Percentiles rank a stretch among this genome's conserved stretches.
Evolutionary conservation across 30 jellyfish, hydroid and myxozoan species (phyloP).

Genomic region (Hydractinia echinata): DNA sequence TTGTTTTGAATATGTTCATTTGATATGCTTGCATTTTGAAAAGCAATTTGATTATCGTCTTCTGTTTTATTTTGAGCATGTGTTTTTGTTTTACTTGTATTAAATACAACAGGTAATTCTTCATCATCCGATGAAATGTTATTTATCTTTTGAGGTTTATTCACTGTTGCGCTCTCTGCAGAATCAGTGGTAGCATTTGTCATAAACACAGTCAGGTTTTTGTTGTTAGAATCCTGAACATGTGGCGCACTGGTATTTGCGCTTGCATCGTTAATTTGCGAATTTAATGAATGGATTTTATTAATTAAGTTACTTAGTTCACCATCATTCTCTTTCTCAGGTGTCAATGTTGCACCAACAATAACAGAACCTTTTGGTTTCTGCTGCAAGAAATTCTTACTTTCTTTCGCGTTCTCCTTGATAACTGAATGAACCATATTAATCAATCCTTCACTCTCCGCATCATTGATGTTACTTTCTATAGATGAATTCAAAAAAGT

Average conservation of each 20-base stretch:
- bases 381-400: constrained; percentile 13
- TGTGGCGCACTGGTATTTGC: background rate
- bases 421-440: constrained; percentile 33
- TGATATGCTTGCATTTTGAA: too few species aligned
- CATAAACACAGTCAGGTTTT: too few species aligned
- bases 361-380: background rate
- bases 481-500: background rate
- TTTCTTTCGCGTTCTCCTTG: constrained; percentile 27
- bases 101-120: too few species aligned
- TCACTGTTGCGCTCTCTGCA: too few species aligned
- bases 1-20: too few species aligned
- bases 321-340: background rate
- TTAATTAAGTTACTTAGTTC: background rate
- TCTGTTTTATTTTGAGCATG: too few species aligned
- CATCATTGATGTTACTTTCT: background rate
- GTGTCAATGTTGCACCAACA: background rate
- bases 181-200: too few species aligned
- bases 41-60: too few species aligned
- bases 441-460: constrained; percentile 17
- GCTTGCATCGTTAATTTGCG: constrained; percentile 13
- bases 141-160: too few species aligned
- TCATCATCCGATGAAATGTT: too few species aligned
- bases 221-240: too few species aligned
- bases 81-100: too few species aligned
- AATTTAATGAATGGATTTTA: background rate